Conservation (phyloP, 2,113 vertebrate genomes). For the Nesogale talazaci region DNA sequence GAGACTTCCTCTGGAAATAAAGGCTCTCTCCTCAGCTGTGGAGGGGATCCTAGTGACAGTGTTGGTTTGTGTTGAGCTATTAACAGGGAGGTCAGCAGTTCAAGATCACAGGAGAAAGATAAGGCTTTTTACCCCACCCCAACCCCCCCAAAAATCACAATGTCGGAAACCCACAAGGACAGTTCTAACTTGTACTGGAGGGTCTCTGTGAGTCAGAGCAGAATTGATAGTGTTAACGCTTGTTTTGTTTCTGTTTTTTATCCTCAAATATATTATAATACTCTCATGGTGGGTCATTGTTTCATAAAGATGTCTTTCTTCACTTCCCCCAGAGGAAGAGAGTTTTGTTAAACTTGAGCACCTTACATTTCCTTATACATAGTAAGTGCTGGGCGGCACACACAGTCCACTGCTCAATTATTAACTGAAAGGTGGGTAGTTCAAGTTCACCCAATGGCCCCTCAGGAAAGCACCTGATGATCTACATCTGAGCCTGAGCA, state of each 20-base stretch:
- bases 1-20: not conserved
- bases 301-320: not conserved
- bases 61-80: too few relatives aligned
- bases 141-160: too few relatives aligned
- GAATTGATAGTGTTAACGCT: too few relatives aligned
- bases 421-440: not conserved
- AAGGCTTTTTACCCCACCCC: too few relatives aligned
- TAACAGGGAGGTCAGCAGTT: too few relatives aligned
- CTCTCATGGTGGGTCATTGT: not conserved
- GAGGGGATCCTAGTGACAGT: too few relatives aligned
- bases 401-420: not conserved
- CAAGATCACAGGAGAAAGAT: too few relatives aligned
- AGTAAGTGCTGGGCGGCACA: not conserved
- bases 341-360: not conserved
- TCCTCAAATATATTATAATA: not conserved
- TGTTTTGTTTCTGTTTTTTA: too few relatives aligned
- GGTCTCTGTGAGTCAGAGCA: too few relatives aligned
- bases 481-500: not conserved
- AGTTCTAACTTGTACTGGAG: too few relatives aligned
- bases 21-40: not conserved
- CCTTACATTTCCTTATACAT: not conserved
- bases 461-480: not conserved
- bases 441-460: not conserved
- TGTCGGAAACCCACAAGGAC: too few relatives aligned
- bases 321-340: not conserved